Evolutionary conservation across 2,113 vertebrate genomes (phyloP).

Genomic region (Leiothrix lutea): DNA sequence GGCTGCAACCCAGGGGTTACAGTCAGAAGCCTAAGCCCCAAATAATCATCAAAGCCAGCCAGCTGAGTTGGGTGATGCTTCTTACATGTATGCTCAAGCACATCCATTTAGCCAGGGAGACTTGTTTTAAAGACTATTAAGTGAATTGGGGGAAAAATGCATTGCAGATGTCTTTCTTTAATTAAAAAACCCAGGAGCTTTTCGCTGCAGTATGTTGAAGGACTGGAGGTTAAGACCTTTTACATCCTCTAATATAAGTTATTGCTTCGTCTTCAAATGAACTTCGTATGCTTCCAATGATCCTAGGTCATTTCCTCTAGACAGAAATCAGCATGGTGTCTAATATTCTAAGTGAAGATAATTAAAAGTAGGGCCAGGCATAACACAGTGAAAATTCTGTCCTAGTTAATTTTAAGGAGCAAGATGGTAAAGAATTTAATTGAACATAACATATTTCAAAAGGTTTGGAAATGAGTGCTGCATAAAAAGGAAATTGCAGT

Average conservation of each 20-base stretch:
- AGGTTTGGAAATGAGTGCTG: neutral
- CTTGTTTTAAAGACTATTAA: slow-evolving; percentile 20
- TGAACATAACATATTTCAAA: slow-evolving; percentile 13
- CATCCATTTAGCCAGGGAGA: neutral
- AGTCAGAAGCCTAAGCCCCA: neutral
- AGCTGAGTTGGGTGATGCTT: neutral
- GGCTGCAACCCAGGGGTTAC: neutral
- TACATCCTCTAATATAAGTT: slow-evolving; percentile 58
- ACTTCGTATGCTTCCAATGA: slow-evolving; percentile 62
- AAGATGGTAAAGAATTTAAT: slow-evolving; percentile 11
- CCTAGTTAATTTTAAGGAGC: slow-evolving; percentile 29
- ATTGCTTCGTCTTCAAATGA: slow-evolving; percentile 54
- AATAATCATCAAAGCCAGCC: neutral
- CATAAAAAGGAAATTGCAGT: slow-evolving; percentile 25
- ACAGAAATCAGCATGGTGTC: slow-evolving; percentile 67
- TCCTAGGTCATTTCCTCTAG: slow-evolving; percentile 61
- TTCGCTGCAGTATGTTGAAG: neutral
- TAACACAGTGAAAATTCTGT: slow-evolving; percentile 1
- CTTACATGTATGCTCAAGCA: neutral
- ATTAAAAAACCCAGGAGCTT: slow-evolving; percentile 17
- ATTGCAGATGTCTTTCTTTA: slow-evolving; percentile 52
- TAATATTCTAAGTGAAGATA: slow-evolving; percentile 13
- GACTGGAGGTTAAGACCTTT: slow-evolving; percentile 65
- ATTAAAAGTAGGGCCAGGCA: slow-evolving; percentile 42
- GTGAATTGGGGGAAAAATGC: slow-evolving; percentile 20